These are phyloP conservation scores for Pseudomyrmex sp. DNA, from an alignment of 1,140 invertebrate genomes.

Conservation along the genomic window DNA sequence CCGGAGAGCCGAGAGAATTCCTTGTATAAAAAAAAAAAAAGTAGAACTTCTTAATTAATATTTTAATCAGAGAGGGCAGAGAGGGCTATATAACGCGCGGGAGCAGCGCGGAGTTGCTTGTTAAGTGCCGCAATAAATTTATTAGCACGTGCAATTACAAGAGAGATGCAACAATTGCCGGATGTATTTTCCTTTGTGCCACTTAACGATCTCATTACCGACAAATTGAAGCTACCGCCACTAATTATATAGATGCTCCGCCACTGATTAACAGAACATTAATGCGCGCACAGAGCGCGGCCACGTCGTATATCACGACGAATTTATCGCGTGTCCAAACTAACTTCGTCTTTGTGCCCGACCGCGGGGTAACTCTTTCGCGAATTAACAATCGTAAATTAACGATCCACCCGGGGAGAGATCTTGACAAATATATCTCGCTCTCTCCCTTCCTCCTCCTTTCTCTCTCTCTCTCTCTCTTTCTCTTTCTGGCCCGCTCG, in stretches of 20 bases:
- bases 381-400: conserved; percentile 60
- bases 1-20: neutral
- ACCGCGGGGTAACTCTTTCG: conserved; percentile 44
- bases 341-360: conserved; percentile 23
- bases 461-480: neutral
- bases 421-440: conserved; percentile 56
- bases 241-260: neutral
- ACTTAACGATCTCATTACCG: conserved; percentile 29
- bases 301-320: conserved; percentile 25
- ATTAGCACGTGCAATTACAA: neutral
- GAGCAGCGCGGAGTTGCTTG: neutral
- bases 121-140: neutral
- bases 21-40: neutral
- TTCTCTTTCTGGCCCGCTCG: neutral
- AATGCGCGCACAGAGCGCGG: conserved; percentile 1
- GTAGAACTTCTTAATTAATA: conserved; percentile 16
- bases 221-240: neutral
- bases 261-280: conserved; percentile 31
- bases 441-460: neutral
- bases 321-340: conserved; percentile 40
- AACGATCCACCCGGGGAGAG: conserved; percentile 51
- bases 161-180: neutral
- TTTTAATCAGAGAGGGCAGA: neutral
- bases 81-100: neutral
- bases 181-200: conserved; percentile 14